These are phyloP conservation scores for Tragelaphus scriptus DNA, from an alignment of 2,113 vertebrate species.

Conservation along the genomic window DNA sequence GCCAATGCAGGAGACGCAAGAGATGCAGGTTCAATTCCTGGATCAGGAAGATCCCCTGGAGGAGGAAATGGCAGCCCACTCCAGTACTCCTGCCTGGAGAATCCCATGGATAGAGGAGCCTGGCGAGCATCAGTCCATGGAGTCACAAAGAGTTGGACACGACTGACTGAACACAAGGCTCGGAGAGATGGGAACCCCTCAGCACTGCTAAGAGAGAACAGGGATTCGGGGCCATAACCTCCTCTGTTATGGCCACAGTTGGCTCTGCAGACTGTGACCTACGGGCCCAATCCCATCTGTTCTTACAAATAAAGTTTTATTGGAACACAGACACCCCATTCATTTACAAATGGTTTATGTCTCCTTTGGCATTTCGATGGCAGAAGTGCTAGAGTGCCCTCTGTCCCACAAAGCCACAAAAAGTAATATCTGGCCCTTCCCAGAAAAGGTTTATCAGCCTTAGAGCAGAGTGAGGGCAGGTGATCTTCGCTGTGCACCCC, in stretches of 20 bases:
- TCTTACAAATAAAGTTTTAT: background rate
- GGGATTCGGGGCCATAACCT: no score
- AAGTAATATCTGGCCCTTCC: background rate
- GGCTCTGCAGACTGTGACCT: background rate
- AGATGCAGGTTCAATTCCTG: background rate
- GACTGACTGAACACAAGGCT: background rate
- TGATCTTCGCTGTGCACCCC: background rate
- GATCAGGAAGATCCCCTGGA: background rate
- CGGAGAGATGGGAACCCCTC: background rate
- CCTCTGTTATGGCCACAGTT: background rate
- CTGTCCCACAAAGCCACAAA: background rate
- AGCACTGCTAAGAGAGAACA: background rate
- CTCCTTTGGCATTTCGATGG: accelerated
- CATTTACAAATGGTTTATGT: background rate
- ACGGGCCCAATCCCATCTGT: background rate
- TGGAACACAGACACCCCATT: background rate
- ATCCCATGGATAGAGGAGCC: background rate
- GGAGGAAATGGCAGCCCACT: background rate
- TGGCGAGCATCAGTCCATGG: background rate
- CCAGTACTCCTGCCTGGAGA: background rate
- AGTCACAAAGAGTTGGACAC: background rate
- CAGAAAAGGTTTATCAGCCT: background rate
- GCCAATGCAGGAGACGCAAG: background rate
- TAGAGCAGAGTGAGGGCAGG: background rate
- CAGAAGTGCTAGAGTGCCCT: background rate